Percentiles rank a stretch among this genome's conserved stretches.
Conservation (phyloP, 1,140 invertebrate genomes). For the Venturia canescens region DNA sequence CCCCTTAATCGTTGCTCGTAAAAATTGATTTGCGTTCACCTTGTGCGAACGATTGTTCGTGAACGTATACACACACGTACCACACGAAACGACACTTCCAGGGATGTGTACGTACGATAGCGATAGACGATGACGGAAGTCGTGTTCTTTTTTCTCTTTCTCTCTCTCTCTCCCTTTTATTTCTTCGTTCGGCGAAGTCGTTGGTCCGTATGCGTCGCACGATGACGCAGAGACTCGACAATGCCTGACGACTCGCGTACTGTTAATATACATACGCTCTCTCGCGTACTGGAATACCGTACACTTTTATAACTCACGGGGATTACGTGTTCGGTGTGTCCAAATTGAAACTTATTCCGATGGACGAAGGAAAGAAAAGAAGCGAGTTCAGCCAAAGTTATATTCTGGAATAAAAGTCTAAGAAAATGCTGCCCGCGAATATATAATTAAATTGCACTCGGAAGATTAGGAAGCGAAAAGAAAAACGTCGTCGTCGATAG, state of each 20-base stretch:
- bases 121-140: background rate
- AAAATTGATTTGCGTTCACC: too few relatives aligned
- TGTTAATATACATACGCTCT: background rate
- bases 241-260: constrained; percentile 32
- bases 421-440: too few relatives aligned
- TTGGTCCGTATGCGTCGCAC: background rate
- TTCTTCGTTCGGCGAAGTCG: constrained; percentile 13
- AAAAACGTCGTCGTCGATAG: background rate
- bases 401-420: background rate
- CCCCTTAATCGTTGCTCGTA: too few relatives aligned
- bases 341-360: background rate
- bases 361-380: background rate
- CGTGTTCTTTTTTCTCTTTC: background rate
- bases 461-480: too few relatives aligned
- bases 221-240: constrained; percentile 50
- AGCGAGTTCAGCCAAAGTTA: background rate
- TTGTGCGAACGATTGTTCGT: too few relatives aligned
- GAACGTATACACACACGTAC: background rate
- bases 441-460: too few relatives aligned
- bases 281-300: constrained; percentile 9
- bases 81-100: background rate
- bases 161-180: constrained; percentile 11
- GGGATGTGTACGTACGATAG: background rate
- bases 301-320: background rate
- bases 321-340: background rate